Evolutionary conservation across 2,888 invertebrate genomes (phyloP), one percentile per base, ranked within the genome.

Genomic region (Rutpela maculata): DNA sequence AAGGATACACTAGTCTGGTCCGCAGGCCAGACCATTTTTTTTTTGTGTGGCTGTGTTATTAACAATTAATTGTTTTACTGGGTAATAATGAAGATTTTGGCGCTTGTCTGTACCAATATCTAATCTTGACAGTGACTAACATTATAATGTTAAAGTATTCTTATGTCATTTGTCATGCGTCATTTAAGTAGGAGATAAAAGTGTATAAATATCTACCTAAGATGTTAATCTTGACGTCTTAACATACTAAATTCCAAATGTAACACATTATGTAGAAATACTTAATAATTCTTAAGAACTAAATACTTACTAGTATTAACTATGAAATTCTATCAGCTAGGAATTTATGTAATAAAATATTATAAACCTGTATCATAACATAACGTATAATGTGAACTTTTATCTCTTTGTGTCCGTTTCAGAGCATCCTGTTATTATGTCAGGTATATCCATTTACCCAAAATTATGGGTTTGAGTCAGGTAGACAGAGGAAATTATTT

Each of bases 161-260:
- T 38, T 10, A 11, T 19, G 65, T 65, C 43, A 63, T 65, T 43
- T 17, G 38, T 65, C 43, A 65, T 18, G 43, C 17, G 18, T 43
- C 65, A 35, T 62, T 62, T 10, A 65, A 65, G 18, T 15, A 17
- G 12, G 15, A 62, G 43, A 65, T 65, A 43, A 65, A 31, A 62
- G 60, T 60, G 11, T 43, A 43, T 43, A 15, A 12, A 63, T 35
- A n/a, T 5, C 17, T 35, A n/a, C 15, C 17, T 11, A 9, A 65
- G 38, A 38, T 65, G 17, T 35, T 43, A 26, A 65, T 65, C 65
- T 65, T 43, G 65, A 65, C 43, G 17, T 65, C 65, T 65, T 43
- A 38, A 65, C 38, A n/a, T 12, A 19, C 18, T 38, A 43, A 38
- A 65, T 43, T 18, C 38, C 19, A 59, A 22, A 22, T 59, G 19